Base-by-base conservation (phyloP, 2,797 vertebrate genomes). In the Alcedo atthis region DNA sequence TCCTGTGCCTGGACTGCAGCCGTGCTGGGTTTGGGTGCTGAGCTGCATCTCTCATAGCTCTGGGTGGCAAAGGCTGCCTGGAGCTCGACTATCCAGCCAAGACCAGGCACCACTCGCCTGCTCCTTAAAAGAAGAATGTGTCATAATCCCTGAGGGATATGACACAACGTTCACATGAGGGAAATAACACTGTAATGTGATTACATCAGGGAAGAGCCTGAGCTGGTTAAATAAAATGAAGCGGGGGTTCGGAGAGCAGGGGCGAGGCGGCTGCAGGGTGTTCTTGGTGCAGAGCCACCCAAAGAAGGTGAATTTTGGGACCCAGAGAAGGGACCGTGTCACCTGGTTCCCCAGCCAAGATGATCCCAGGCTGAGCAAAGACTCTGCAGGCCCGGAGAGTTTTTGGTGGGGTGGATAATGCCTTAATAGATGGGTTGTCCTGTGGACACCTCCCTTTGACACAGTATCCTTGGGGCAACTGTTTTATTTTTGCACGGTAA, bases 361-460 rank as follows among this genome's bases (percentile, higher is more conserved):
- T 28, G 78, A 45, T 59, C 40, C n/a, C 2, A 3, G 28, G 35
- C 46, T 15, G 42, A 43, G 66, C 1, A 1, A 48, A 35, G 30
- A 1, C 6, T 3, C 0, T 1, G n/a, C 0, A 3, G 30, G 40
- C 16, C 33, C 4, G 0, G 48, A 7, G 61, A 10, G 21, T 5
- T 78, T 48, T 62, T 0, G 1, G 15, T 20, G 59, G 61, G 43
- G 59, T 37, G 54, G 42, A 24, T 42, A 74, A 89, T 9, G 40
- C 63, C 28, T 37, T 37, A 85, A 76, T 62, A 62, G 73, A 67
- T 0, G 49, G 33, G 55, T 48, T 82, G 80, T 63, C 40, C n/a
- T 26, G 16, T 1, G 40, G 61, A 8, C 40, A 8, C 69, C 74
- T 81, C 84, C 84, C 54, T 3, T 7, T 2, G 75, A 69, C 82